Percentiles rank a stretch among this genome's conserved stretches.
Evolutionary conservation across 2,888 invertebrate species (phyloP).

Genomic region (Protodeltote pygarga): DNA sequence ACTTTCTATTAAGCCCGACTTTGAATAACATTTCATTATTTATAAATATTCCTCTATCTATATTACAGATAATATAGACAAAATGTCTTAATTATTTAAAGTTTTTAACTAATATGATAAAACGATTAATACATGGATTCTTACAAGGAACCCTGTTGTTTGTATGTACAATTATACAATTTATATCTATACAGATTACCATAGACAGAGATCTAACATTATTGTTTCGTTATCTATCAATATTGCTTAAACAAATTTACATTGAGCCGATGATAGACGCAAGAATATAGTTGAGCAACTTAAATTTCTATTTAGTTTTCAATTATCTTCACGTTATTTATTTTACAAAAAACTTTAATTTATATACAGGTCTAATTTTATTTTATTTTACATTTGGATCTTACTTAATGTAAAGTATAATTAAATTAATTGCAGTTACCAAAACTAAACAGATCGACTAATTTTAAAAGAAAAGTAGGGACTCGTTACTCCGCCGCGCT

Average conservation of each 20-base stretch:
- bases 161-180: conserved; percentile 48
- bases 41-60: conserved; percentile 46
- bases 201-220: conserved; percentile 47
- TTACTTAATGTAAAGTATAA: too few species aligned
- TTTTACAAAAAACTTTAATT: conserved; percentile 4
- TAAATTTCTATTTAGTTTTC: conserved; percentile 31
- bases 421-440: too few species aligned
- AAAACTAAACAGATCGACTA: too few species aligned
- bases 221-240: conserved; percentile 59
- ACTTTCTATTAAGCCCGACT: conserved; percentile 55
- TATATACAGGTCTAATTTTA: conserved; percentile 11
- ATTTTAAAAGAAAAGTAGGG: too few species aligned
- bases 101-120: conserved; percentile 36
- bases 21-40: conserved; percentile 40
- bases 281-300: conserved; percentile 41
- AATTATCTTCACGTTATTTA: conserved; percentile 5
- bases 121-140: conserved; percentile 56
- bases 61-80: conserved; percentile 44
- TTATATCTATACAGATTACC: conserved; percentile 29
- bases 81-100: conserved; percentile 41
- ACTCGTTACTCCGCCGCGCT: too few species aligned
- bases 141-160: conserved; percentile 64
- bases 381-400: conserved; percentile 7
- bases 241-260: conserved; percentile 50
- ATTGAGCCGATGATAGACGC: conserved; percentile 50